Evolutionary conservation across 2,888 invertebrate genomes (phyloP), one percentile per base, ranked within the genome.

Genomic region (Cataglyphis rosenhaueri): DNA sequence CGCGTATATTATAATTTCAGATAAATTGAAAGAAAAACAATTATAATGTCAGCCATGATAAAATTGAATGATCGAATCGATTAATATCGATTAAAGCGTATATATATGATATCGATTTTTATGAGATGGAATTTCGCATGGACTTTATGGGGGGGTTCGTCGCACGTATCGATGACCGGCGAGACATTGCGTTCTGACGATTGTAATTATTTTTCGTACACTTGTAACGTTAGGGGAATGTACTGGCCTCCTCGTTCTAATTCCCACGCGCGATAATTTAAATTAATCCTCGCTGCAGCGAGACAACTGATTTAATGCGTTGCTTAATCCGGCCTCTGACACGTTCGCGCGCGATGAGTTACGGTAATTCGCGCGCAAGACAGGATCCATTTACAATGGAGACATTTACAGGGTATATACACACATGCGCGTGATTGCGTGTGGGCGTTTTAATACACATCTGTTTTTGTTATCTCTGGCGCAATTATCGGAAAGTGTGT

Each of bases 241-340:
- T 32, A 29, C 18, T 18, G 12, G 21, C 10, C 41, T 32, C 48
- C n/a, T 29, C 18, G 52, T 29, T 3, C 70, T 29, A 68, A 78
- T 66, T 66, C 84, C 73, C 48, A 71, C 55, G 38, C 57, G 61
- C 83, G 83, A 84, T 88, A 86, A 88, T 88, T 89, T 78, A 64
- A 86, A 88, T 88, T 88, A 88, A 89, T 88, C 84, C 73, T 81
- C 68, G 73, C 57, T 62, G 86, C 84, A 71, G 82, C 84, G 86
- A n/a, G 48, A 89, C 87, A 85, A 83, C 84, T 89, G 89, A 89
- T 89, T 89, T 89, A 89, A 89, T 87, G 87, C 86, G 79, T 81
- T 81, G 86, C 83, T 89, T 87, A 86, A 89, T 87, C 83, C 84
- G 84, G 83, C 64, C 81, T 79, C 87, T 86, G 88, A 89, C 88